Evolutionary conservation across 1,140 invertebrate genomes (phyloP), one percentile per base, ranked within the genome.

Genomic region (Heliothis virescens): DNA sequence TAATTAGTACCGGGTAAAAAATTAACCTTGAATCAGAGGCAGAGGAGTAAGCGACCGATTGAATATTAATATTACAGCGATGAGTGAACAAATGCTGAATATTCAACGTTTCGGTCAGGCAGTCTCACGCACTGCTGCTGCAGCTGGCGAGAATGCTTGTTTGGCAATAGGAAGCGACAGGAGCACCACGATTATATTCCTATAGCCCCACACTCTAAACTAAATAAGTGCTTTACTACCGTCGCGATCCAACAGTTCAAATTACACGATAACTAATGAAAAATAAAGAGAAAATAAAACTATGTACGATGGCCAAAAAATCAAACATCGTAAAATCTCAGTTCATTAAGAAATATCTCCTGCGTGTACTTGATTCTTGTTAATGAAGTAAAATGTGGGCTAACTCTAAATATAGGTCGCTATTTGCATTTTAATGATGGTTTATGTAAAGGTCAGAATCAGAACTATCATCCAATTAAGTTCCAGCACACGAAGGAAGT

Each of bases 71-170:
- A 65, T 81, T 85, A 85, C 82, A 55, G 85, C 86, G 82, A 88
- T 86, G 86, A 89, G 85, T 89, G 86, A 87, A 88, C 86, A 90
- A 85, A 85, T 85, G 82, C 85, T 93, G 88, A 90, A 93, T 92
- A 92, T 91, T 88, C 85, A 92, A 88, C 91, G 91, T 86, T 86
- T 62, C 88, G 91, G 88, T 89, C 88, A 88, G 89, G 80, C 88
- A 87, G 83, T 75, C 85, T 82, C 91, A 89, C 86, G 90, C 87
- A 89, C 81, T 82, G 26, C 60, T 53, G 59, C 0, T 53, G 59
- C 1, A 47, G 60, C 48, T 52, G 47, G 21, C 18, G 41, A 76
- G 59, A 63, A 13, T 41, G 59, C 60, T 79, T 74, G 59, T 82
- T 82, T 76, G 81, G 67, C 60, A 75, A 76, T 47, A 76, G 59